These are phyloP conservation scores for Neostethus bicornis DNA, from an alignment of 2,797 vertebrate genomes.

Conservation along the genomic window DNA sequence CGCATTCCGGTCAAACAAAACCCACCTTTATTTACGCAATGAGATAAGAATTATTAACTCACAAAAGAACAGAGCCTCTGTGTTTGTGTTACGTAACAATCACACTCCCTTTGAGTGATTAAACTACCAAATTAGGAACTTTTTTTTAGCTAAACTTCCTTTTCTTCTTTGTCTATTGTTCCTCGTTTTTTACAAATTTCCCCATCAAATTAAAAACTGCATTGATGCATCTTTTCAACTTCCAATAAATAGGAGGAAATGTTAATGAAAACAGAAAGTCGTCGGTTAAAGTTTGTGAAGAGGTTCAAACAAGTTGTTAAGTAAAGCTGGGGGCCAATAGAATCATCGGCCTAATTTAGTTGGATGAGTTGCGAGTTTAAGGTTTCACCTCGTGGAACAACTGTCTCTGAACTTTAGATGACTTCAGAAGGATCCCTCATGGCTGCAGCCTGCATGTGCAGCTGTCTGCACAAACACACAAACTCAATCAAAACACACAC, in stretches of 20 bases:
- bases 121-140: too few species aligned
- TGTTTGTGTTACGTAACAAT: too few species aligned
- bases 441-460: slow-evolving; percentile 26
- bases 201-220: too few species aligned
- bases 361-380: slow-evolving; percentile 12
- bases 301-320: neutral
- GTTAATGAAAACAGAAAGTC: neutral
- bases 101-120: too few species aligned
- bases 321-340: neutral
- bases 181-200: too few species aligned
- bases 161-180: neutral
- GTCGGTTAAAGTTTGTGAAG: neutral
- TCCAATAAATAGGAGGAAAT: neutral
- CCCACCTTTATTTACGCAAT: too few species aligned
- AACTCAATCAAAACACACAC: slow-evolving; percentile 10
- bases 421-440: slow-evolving; percentile 17
- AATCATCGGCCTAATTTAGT: neutral
- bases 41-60: too few species aligned
- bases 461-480: slow-evolving; percentile 21
- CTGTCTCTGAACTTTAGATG: slow-evolving; percentile 25
- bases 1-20: too few species aligned
- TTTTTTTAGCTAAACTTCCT: neutral
- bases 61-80: too few species aligned
- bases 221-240: neutral
- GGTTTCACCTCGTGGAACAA: slow-evolving; percentile 27